A percentile compares a stretch with the other conserved stretches of the same genome.
These are phyloP conservation scores for Melanostoma mellinum DNA, from an alignment of 2,888 invertebrate genomes.

Conservation along the genomic window DNA sequence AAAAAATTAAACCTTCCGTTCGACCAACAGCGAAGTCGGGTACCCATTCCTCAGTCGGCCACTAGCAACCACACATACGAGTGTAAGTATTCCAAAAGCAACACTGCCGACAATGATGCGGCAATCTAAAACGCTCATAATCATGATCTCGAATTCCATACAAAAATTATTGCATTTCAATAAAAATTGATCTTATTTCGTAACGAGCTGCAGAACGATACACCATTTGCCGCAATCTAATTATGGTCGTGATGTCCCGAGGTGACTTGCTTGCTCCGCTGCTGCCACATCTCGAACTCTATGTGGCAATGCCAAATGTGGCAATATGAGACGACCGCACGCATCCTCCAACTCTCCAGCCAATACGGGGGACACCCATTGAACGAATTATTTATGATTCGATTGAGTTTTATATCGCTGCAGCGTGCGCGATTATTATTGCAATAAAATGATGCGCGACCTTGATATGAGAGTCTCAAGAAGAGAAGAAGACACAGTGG, in stretches of 20 bases:
- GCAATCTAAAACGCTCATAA: constrained; percentile 54
- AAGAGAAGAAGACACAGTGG: background rate
- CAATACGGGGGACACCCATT: constrained; percentile 38
- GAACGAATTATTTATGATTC: constrained; percentile 70
- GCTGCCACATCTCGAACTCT: constrained; percentile 43
- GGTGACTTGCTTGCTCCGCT: constrained; percentile 41
- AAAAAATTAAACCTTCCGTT: constrained; percentile 18
- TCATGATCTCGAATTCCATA: constrained; percentile 59
- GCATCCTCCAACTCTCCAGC: constrained; percentile 37
- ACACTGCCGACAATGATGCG: background rate
- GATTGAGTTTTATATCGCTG: constrained; percentile 61
- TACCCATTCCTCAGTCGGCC: constrained; percentile 18
- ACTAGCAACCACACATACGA: background rate
- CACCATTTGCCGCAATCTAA: constrained; percentile 65
- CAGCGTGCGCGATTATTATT: constrained; percentile 61
- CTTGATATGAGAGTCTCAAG: constrained; percentile 32
- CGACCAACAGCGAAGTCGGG: constrained; percentile 25
- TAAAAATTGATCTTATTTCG: constrained; percentile 72
- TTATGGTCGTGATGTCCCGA: constrained; percentile 69
- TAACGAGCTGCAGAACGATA: constrained; percentile 54
- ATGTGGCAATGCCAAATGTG: constrained; percentile 71
- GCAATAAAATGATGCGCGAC: constrained; percentile 56
- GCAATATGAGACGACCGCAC: constrained; percentile 64
- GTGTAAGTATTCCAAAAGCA: background rate
- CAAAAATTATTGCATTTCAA: constrained; percentile 71